phyloP scores from a whole-genome alignment of 2,888 invertebrate species.

The Oxycera nigricornis region DNA sequence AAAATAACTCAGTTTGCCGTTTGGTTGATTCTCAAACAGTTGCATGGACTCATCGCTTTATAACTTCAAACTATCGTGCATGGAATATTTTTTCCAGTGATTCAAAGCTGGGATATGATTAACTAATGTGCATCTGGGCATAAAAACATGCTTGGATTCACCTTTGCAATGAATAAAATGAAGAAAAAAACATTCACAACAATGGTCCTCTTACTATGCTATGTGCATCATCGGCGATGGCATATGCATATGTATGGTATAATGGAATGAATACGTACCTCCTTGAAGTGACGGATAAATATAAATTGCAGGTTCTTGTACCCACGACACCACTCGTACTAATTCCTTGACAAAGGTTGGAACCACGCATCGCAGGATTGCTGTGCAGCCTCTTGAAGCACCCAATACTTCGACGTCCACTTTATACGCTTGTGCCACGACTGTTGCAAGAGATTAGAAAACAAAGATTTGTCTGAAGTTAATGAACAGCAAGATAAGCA shows the following conservation, averaged over 20 bases:
- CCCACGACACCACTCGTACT: conserved; percentile 77
- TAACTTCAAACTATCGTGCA: too few relatives aligned
- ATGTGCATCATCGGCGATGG: neutral
- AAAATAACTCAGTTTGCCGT: too few relatives aligned
- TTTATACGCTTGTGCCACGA: conserved; percentile 76
- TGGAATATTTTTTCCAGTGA: too few relatives aligned
- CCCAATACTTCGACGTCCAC: conserved; percentile 75
- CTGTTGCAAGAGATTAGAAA: conserved; percentile 62
- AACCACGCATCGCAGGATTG: conserved; percentile 74
- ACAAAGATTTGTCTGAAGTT: conserved; percentile 39
- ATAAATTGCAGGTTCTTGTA: conserved; percentile 76
- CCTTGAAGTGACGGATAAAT: conserved; percentile 78
- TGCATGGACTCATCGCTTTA: too few relatives aligned
- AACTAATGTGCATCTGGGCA: too few relatives aligned
- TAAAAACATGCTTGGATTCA: too few relatives aligned
- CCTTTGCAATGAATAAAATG: too few relatives aligned
- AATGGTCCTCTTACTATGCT: too few relatives aligned
- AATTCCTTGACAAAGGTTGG: conserved; percentile 77
- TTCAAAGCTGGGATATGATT: too few relatives aligned
- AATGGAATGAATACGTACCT: conserved; percentile 64
- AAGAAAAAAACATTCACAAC: too few relatives aligned
- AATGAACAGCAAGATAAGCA: conserved; percentile 29
- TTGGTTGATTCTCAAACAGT: too few relatives aligned
- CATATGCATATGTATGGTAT: neutral
- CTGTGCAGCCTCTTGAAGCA: conserved; percentile 75